phyloP scores from a whole-genome alignment of 2,888 invertebrate species.

The Keiferia lycopersicella region DNA sequence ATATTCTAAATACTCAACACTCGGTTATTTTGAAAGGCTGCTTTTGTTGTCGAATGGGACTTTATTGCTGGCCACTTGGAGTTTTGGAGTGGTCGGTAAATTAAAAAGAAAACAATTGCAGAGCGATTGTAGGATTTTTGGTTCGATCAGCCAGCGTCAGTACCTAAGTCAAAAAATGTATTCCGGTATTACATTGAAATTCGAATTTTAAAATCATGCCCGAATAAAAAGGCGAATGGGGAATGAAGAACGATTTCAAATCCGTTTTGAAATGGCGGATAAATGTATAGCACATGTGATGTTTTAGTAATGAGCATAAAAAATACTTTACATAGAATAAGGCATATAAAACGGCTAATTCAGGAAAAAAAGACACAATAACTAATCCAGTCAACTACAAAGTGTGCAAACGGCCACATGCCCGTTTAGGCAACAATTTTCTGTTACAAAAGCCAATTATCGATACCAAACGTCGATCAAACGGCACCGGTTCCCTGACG shows the following conservation, averaged over 20 bases:
- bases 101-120: not conserved
- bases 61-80: not conserved
- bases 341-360: not conserved
- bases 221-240: no score
- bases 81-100: not conserved
- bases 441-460: slow-evolving; percentile 50
- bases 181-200: no score
- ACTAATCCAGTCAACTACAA: not conserved
- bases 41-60: not conserved
- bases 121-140: no score
- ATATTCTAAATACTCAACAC: not conserved
- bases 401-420: not conserved
- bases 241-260: no score
- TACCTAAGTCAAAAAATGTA: no score
- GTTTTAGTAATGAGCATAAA: no score
- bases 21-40: not conserved
- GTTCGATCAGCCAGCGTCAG: no score
- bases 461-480: slow-evolving; percentile 42
- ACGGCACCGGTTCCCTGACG: slow-evolving; percentile 43
- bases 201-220: no score
- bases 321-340: no score
- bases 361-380: not conserved
- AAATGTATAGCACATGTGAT: no score
- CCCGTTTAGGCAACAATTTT: slow-evolving; percentile 40
- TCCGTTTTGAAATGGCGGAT: no score